Percentiles rank a stretch among this genome's conserved stretches.
Conservation (phyloP, 2,888 invertebrate species). For the Leptopilina myrica region DNA sequence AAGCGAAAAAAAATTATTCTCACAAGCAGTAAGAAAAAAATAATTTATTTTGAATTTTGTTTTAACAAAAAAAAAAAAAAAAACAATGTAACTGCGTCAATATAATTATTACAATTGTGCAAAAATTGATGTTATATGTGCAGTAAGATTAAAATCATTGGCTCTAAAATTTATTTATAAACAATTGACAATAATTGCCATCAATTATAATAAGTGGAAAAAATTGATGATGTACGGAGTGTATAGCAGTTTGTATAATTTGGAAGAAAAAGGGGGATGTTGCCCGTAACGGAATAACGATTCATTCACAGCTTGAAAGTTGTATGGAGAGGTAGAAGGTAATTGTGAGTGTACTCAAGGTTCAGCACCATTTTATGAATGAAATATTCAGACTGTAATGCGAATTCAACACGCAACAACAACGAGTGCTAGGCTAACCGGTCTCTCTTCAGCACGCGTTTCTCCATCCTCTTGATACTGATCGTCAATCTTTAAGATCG, state of each 20-base stretch:
- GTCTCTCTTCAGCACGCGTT: constrained; percentile 49
- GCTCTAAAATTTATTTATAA: no score
- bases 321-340: constrained; percentile 49
- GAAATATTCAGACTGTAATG: constrained; percentile 75
- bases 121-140: no score
- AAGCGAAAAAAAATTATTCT: no score
- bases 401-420: constrained; percentile 73
- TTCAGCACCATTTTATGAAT: constrained; percentile 72
- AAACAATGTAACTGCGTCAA: no score
- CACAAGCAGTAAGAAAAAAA: no score
- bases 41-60: no score
- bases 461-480: constrained; percentile 42
- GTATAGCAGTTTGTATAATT: neutral
- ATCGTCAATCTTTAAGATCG: constrained; percentile 33
- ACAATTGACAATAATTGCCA: no score
- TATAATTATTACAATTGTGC: no score
- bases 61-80: no score
- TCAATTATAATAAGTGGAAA: no score
- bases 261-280: constrained; percentile 21
- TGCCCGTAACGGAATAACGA: constrained; percentile 56
- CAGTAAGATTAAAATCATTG: no score
- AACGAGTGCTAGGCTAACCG: constrained; percentile 62
- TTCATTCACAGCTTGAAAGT: constrained; percentile 57
- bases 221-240: no score
- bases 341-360: constrained; percentile 47